Percentiles rank a stretch among this genome's conserved stretches.
phyloP scores from a whole-genome alignment of 2,888 invertebrate species.

The Sabellastarte sp. region DNA sequence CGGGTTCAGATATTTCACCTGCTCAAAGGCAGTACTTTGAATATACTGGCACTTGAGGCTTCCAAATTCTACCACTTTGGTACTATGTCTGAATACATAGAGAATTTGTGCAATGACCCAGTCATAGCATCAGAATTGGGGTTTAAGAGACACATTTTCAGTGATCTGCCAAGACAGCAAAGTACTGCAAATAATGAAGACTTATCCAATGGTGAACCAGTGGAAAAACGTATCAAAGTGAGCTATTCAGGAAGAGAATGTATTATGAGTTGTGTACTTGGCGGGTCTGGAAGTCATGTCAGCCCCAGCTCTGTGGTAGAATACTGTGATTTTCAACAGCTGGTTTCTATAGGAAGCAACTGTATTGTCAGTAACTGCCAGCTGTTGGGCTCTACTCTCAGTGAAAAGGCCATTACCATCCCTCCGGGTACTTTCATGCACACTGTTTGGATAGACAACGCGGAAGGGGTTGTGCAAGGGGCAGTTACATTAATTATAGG shows the following conservation, averaged over 20 bases:
- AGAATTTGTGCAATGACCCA: constrained; percentile 46
- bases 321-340: constrained; percentile 53
- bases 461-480: constrained; percentile 45
- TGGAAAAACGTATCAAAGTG: too few relatives aligned
- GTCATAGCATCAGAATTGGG: constrained; percentile 39
- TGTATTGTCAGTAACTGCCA: constrained; percentile 57
- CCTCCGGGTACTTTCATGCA: constrained; percentile 49
- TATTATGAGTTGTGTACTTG: constrained; percentile 52
- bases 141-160: constrained; percentile 42
- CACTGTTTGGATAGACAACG: constrained; percentile 43
- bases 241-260: constrained; percentile 40
- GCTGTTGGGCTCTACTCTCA: constrained; percentile 21
- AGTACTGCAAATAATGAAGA: neutral
- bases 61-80: constrained; percentile 62
- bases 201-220: neutral
- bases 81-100: constrained; percentile 56
- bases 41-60: constrained; percentile 52
- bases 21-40: constrained; percentile 45
- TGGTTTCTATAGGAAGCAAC: constrained; percentile 41
- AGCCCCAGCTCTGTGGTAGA: constrained; percentile 47
- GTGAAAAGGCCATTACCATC: constrained; percentile 21
- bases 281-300: constrained; percentile 32
- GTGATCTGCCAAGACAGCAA: neutral
- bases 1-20: constrained; percentile 46
- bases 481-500: too few relatives aligned